Base-by-base conservation (phyloP, 2,797 vertebrate species). In the Buphagus erythrorhynchus region DNA sequence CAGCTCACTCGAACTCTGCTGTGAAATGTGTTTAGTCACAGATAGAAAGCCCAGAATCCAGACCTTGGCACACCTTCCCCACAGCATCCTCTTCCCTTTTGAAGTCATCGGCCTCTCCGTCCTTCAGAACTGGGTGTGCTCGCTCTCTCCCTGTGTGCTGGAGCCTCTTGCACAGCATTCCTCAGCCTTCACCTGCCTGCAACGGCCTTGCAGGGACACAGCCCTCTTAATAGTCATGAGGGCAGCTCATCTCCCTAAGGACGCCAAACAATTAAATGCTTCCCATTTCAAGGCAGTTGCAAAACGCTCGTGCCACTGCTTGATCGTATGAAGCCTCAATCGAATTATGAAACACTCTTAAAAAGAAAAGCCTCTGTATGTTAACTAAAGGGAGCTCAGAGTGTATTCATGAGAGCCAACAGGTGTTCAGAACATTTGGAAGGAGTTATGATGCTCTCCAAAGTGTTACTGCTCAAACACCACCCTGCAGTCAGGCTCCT, bases 1-100 rank as follows among this genome's bases (percentile, higher is more conserved):
- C 84, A 42, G 92, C 88, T 94, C 48, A 57, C 63, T 85, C 66
- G 10, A 87, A 26, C 81, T 77, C 91, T 42, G 6, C 76, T 88
- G 85, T 73, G 79, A 96, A 91, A 95, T 72, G 59, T 16, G 28
- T 76, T 95, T 95, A 94, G 95, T 96, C 90, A 94, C 91, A 91
- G 93, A 93, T 65, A 69, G 91, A 94, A 74, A 81, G 6, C 1
- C 13, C 91, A 57, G 90, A 87, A 94, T 20, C 29, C 88, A 76
- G 86, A 78, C 62, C 87, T 88, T 31, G 22, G 87, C 93, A 90
- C 91, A 96, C 93, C 94, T 96, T 94, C 87, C 76, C 57, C 76
- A 9, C 82, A 91, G 95, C 92, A 90, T 97, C 94, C 79, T 95
- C 91, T 95, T 75, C 87, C 75, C 62, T 92, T 96, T 78, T 91